Percentiles rank a stretch among this genome's conserved stretches.
phyloP scores from a whole-genome alignment of 2,113 vertebrate species.

The Fulica atra region DNA sequence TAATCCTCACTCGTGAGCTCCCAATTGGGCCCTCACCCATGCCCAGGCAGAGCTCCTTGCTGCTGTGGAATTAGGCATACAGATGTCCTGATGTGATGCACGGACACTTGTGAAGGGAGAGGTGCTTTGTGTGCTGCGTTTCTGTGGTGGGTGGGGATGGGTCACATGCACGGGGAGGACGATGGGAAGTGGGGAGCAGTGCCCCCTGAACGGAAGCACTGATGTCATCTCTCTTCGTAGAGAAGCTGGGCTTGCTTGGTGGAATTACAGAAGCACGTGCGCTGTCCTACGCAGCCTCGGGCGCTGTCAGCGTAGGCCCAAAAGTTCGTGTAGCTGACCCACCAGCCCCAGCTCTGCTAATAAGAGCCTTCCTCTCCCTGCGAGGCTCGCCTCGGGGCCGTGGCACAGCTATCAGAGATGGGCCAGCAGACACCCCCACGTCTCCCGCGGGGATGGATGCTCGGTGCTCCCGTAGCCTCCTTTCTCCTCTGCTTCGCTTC shows the following conservation, averaged over 20 bases:
- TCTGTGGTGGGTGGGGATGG: not conserved
- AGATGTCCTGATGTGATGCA: not conserved
- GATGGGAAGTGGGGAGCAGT: not conserved
- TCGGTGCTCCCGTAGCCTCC: not conserved
- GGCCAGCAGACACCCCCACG: too few relatives aligned
- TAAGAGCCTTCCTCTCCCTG: not conserved
- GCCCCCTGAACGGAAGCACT: not conserved
- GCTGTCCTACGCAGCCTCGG: not conserved
- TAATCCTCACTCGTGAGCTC: not conserved
- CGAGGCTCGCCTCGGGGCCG: not conserved
- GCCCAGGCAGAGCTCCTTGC: not conserved
- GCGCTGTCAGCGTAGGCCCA: not conserved
- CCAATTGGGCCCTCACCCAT: not conserved
- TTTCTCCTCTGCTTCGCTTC: not conserved
- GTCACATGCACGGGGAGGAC: not conserved
- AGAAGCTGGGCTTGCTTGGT: not conserved
- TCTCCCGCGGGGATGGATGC: not conserved
- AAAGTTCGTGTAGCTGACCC: not conserved
- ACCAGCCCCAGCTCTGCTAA: rapidly evolving
- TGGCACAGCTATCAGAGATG: not conserved
- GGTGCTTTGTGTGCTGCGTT: not conserved
- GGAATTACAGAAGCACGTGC: not conserved
- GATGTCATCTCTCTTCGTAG: not conserved
- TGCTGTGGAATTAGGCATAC: not conserved
- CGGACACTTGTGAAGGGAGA: not conserved